Evolutionary conservation across 2,888 invertebrate genomes (phyloP), one percentile per base, ranked within the genome.

Genomic region (Acheta domesticus): DNA sequence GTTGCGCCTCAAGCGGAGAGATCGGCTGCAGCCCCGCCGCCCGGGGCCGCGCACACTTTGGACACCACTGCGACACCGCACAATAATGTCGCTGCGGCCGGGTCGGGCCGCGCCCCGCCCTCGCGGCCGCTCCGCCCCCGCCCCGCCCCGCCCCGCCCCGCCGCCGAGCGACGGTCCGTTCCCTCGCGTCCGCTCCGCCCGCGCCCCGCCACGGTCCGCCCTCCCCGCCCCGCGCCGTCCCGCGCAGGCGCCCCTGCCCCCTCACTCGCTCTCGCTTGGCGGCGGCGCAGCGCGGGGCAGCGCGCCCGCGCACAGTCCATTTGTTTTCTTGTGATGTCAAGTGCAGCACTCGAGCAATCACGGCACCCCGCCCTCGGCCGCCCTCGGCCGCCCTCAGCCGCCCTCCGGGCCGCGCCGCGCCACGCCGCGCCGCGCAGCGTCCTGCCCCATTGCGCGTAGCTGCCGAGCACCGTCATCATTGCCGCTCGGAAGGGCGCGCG

Each of bases 281-380:
- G 62, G 62, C 62, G 62, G 62, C 62, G 36, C 36, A 5, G 36
- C 36, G 36, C 36, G 36, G 36, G 62, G 62, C 62, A n/a, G 62
- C 62, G n/a, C 16, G 14, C 14, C 16, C 14, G 62, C 62, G 62
- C 14, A 62, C 62, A 19, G 62, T 62, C 62, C 62, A 62, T 62
- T 62, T 62, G 62, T 62, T 62, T 62, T 62, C 62, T 62, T 62
- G 62, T 62, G 62, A 62, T 62, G 62, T 62, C 62, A 62, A 62
- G 62, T 62, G 62, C 62, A 62, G 62, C 62, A 19, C 62, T 62
- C 62, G 62, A 62, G 62, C 62, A 62, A 62, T 62, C 62, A 62
- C 62, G 5, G 62, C 62, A 62, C 62, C 62, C 62, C 19, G 14
- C 16, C 62, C 16, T 62, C 62, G 62, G 16, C 62, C 62, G 36